Evolutionary conservation across 2,113 vertebrate genomes (phyloP), one percentile per base, ranked within the genome.

Genomic region (Saguinus midas): DNA sequence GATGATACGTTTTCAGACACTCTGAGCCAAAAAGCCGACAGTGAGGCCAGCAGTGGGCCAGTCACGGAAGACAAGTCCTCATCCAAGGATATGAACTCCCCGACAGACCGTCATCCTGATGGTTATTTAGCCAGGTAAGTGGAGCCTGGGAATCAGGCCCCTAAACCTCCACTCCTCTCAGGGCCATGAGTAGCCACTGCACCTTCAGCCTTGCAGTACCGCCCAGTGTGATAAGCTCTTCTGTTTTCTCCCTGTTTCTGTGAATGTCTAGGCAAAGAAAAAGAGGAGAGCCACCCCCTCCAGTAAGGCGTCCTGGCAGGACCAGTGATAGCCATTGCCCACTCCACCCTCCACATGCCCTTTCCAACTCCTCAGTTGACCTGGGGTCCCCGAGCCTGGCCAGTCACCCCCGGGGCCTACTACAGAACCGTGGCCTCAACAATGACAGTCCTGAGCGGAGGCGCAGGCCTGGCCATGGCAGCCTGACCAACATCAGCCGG

Each of bases 1-100:
- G 99, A 99, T 94, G 99, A 99, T 98, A 99, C 99, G 5, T 99
- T 99, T 98, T 99, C 99, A 8, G 99, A 99, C 98, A 99, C 99
- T 11, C 98, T 99, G 98, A 99, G 99, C 98, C 99, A 99, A 97
- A 99, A 99, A 98, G 99, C 99, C 1, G 99, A 99, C 98, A 99
- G 99, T 6, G 99, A 99, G 97, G 99, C 99, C 96, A 99, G 99
- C 99, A 99, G 99, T 1, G 99, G 99, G 73, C 99, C 99, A 2
- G 98, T 99, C n/a, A 99, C 98, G 1, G 99, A 99, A 27, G 99
- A 99, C 81, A 99, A 99, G 98, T 99, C 99, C 66, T 99, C 99
- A 3, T 99, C 99, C 58, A 99, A 99, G 98, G 99, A 99, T 96
- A 98, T 99, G 96, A 98, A 98, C 97, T 99, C 99, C 13, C 99